A percentile compares a stretch with the other conserved stretches of the same genome.
Evolutionary conservation across 2,888 invertebrate genomes (phyloP).

Genomic region (Drosophila seclusa): DNA sequence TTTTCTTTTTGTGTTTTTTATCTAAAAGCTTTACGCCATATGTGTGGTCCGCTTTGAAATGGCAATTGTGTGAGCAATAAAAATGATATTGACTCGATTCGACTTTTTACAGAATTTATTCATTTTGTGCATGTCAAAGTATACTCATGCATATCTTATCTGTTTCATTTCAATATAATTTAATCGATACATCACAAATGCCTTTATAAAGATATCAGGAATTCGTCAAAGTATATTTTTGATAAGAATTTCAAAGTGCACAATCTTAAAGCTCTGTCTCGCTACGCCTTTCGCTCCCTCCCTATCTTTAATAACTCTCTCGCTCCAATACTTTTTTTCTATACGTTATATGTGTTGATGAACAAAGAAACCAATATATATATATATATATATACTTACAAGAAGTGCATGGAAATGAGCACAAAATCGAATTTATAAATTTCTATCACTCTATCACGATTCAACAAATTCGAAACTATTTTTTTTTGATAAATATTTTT

Average conservation of each 20-base stretch:
- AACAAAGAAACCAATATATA: constrained; percentile 15
- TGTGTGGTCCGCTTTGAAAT: constrained; percentile 18
- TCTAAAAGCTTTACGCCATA: constrained; percentile 17
- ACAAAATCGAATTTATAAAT: constrained; percentile 58
- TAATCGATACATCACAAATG: constrained; percentile 19
- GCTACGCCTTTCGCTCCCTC: constrained; percentile 49
- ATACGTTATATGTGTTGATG: constrained; percentile 61
- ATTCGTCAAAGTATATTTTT: constrained; percentile 38
- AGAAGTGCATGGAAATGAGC: constrained; percentile 71
- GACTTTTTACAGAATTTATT: constrained; percentile 12
- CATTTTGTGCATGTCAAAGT: constrained; percentile 35
- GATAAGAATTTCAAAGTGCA: constrained; percentile 54
- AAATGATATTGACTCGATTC: constrained; percentile 8
- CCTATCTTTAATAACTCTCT: constrained; percentile 44
- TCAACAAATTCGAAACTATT: constrained; percentile 38
- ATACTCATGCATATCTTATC: constrained; percentile 27
- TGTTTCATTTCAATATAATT: constrained; percentile 9
- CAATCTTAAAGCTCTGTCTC: constrained; percentile 58
- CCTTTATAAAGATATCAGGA: constrained; percentile 12
- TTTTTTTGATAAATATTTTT: constrained; percentile 54
- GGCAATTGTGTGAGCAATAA: constrained; percentile 8
- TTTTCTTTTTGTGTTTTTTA: background rate
- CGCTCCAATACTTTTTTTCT: constrained; percentile 33
- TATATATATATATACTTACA: constrained; percentile 8
- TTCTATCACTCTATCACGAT: constrained; percentile 53